Base-by-base conservation (phyloP, 1,140 invertebrate genomes). In the Macrosteles quadrilineatus region DNA sequence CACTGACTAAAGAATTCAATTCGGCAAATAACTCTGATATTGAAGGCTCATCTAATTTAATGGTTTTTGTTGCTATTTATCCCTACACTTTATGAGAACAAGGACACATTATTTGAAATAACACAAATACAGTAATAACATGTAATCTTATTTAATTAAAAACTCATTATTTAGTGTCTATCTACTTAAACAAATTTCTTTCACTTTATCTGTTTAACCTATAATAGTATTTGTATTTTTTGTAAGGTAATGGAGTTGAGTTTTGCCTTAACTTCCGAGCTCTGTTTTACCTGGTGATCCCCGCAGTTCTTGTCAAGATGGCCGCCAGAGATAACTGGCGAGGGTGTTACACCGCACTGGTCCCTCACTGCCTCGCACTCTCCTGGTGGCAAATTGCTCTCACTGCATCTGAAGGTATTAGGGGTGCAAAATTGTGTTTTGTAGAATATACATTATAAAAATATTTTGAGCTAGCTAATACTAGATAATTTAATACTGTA, bases 371-470 rank as follows among this genome's bases (percentile, higher is more conserved):
- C 55, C 91, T 95, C 0, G 92, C 91, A 0, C 82, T 94, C 4
- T 92, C 91, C 75, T 95, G 93, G 93, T 87, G 93, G 77, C 92
- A 94, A 75, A 87, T 94, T 74, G 90, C 90, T 36, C 87, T 93
- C 71, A 85, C 90, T 1, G 89, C 88, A 72, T 91, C 91, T 0
- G 90, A 92, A 75, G 90, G 89, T 29, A 71, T 4, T 36, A n/a
- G n/a, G n/a, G n/a, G n/a, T n/a, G n/a, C n/a, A n/a, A n/a, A n/a
- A n/a, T n/a, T n/a, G n/a, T n/a, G n/a, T n/a, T n/a, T n/a, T n/a
- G n/a, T n/a, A n/a, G n/a, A n/a, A n/a, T n/a, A n/a, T n/a, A n/a
- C n/a, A n/a, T n/a, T 43, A n/a, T 43, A 43, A 43, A 11, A 43
- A 43, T 43, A n/a, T 43, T 9, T n/a, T 43, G 9, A 43, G n/a